phyloP scores from a whole-genome alignment of 2,888 invertebrate species.

The Rhagophthalmus giganteus region DNA sequence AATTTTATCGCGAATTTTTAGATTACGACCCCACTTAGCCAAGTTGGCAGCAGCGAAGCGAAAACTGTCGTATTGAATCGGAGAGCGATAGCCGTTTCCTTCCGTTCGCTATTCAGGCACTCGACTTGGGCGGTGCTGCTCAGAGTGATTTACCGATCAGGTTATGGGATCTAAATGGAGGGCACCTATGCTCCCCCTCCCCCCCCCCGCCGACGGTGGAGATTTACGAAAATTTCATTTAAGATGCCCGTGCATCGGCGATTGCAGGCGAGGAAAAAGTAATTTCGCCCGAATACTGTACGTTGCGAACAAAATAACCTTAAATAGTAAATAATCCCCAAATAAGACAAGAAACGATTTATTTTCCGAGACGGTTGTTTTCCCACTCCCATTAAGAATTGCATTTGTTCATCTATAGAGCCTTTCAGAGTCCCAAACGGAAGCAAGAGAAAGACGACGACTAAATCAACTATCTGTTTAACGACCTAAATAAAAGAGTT shows the following conservation, averaged over 20 bases:
- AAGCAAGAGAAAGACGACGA: slow-evolving; percentile 41
- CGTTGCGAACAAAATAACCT: slow-evolving; percentile 36
- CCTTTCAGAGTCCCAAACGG: slow-evolving; percentile 31
- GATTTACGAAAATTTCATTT: too few species aligned
- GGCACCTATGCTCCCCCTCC: too few species aligned
- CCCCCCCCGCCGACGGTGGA: too few species aligned
- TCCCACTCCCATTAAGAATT: slow-evolving; percentile 29
- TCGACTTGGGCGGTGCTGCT: slow-evolving; percentile 18
- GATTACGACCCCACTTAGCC: slow-evolving; percentile 44
- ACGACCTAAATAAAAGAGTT: slow-evolving; percentile 56
- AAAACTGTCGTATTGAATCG: slow-evolving; percentile 42
- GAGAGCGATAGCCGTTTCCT: slow-evolving; percentile 47
- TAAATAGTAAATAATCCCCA: slow-evolving; percentile 37
- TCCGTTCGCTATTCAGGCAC: slow-evolving; percentile 41
- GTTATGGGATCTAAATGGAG: slow-evolving; percentile 27
- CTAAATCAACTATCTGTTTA: slow-evolving; percentile 51
- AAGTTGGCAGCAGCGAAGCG: slow-evolving; percentile 36
- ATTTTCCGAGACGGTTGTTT: slow-evolving; percentile 38
- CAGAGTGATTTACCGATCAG: slow-evolving; percentile 22
- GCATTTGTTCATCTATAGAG: slow-evolving; percentile 30
- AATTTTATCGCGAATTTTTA: slow-evolving; percentile 24
- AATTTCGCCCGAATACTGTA: too few species aligned
- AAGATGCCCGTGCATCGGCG: too few species aligned
- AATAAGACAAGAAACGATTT: slow-evolving; percentile 37
- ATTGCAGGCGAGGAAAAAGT: too few species aligned